phyloP scores from a whole-genome alignment of 2,797 vertebrate genomes.

The Luscinia megarhynchos region DNA sequence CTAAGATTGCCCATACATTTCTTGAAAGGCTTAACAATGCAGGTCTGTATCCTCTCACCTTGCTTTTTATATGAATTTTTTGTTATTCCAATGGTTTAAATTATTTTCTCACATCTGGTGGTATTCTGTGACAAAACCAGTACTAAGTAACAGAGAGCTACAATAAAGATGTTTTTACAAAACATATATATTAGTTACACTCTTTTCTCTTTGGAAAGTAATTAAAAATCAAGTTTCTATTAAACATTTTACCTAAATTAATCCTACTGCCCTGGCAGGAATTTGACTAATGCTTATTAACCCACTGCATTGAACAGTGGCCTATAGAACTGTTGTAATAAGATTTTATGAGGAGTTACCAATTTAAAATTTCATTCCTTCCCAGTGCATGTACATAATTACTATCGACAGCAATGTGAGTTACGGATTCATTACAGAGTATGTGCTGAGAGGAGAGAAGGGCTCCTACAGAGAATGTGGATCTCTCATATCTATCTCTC shows the following conservation, averaged over 20 bases:
- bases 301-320: not conserved
- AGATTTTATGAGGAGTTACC: constrained; percentile 25
- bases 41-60: not conserved
- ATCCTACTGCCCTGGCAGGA: not conserved
- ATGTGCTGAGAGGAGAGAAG: not conserved
- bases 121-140: not conserved
- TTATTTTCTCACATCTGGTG: not conserved
- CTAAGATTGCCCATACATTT: not conserved
- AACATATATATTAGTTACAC: not conserved
- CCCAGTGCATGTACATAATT: not conserved
- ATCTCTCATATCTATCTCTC: constrained; percentile 16
- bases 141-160: not conserved
- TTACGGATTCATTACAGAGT: constrained; percentile 19
- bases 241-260: not conserved
- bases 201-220: not conserved
- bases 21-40: not conserved
- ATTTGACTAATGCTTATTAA: constrained; percentile 21
- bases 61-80: not conserved
- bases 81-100: not conserved
- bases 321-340: not conserved
- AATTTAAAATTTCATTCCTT: constrained; percentile 29
- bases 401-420: not conserved
- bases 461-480: not conserved
- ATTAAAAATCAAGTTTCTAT: constrained; percentile 29
- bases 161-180: not conserved